Evolutionary conservation across 1,140 invertebrate species (phyloP), one percentile per base, ranked within the genome.

Genomic region (Ephestia elutella): DNA sequence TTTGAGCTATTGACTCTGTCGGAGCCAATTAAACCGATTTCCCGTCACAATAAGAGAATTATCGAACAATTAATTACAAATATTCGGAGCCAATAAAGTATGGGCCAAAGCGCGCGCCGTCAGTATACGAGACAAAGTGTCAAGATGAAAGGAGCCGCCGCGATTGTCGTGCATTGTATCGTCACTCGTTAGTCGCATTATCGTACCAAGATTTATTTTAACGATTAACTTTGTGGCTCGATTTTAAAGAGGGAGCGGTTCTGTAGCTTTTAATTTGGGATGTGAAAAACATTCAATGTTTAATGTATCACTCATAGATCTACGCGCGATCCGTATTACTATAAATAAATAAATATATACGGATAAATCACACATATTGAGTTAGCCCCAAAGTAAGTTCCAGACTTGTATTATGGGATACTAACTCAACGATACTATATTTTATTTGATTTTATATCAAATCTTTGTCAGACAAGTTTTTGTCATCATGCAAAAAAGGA

Each of bases 171-270:
- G 81, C 77, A 83, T 86, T 85, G 84, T 84, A 78, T 77, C 81
- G 75, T 82, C 82, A 80, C 76, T 85, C 80, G 83, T 85, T 85
- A 84, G 77, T 70, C 78, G 68, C 75, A 83, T 80, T 82, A 82
- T 83, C 80, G 78, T 83, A 80, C 65, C 73, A 74, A 85, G 83
- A 86, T 85, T 86, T 86, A 84, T 82, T 82, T 83, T 81, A 82
- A 78, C 79, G 83, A 86, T 86, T 86, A 85, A 82, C 63, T 72
- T 57, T 66, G 59, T 60, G 63, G 56, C 25, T 0, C 62, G 73
- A 76, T 63, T 48, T 15, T 63, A 13, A 54, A 63, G 68, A 49
- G 62, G 38, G 15, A 15, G 38, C 13, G 38, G 15, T 32, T 32
- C 9, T 32, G 9, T 8, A 7, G 11, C 25, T 5, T 28, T 28